phyloP scores from a whole-genome alignment of 1,140 invertebrate genomes.

The Rhizoglyphus robini region DNA sequence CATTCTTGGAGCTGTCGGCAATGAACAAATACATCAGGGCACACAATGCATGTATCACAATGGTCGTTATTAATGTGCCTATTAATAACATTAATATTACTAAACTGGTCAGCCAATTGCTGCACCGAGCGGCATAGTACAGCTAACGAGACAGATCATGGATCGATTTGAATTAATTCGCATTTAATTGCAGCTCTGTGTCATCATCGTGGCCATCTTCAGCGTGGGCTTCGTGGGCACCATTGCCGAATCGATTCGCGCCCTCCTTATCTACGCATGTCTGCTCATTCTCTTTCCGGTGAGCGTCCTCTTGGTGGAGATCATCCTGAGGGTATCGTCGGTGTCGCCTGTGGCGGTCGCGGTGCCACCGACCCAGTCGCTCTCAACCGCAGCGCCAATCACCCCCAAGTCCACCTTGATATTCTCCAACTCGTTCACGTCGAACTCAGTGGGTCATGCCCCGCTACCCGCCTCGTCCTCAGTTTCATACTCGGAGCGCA shows the following conservation, averaged over 20 bases:
- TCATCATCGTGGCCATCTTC: conserved; percentile 9
- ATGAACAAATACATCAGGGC: no score
- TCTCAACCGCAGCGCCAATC: neutral
- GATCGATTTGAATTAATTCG: conserved; percentile 10
- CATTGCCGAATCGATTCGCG: conserved; percentile 15
- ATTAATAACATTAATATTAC: no score
- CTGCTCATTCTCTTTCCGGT: conserved; percentile 17
- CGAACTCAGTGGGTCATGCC: neutral
- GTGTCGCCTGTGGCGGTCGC: neutral
- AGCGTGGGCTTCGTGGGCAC: conserved; percentile 17
- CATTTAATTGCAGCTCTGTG: conserved; percentile 12
- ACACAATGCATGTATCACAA: no score
- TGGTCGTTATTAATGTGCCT: no score
- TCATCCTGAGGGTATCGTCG: conserved; percentile 12
- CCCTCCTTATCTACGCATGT: conserved; percentile 14
- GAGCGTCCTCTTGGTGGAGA: conserved; percentile 9
- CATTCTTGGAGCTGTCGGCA: no score
- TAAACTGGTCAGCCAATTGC: no score
- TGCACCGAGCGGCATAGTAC: no score
- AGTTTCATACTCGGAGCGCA: neutral
- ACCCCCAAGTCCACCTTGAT: neutral
- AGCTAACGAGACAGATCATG: no score
- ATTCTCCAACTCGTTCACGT: conserved; percentile 12
- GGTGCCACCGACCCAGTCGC: neutral
- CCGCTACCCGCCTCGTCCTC: neutral